Evolutionary conservation across 2,888 invertebrate genomes (phyloP).

Genomic region (Allophyes oxyacanthae): DNA sequence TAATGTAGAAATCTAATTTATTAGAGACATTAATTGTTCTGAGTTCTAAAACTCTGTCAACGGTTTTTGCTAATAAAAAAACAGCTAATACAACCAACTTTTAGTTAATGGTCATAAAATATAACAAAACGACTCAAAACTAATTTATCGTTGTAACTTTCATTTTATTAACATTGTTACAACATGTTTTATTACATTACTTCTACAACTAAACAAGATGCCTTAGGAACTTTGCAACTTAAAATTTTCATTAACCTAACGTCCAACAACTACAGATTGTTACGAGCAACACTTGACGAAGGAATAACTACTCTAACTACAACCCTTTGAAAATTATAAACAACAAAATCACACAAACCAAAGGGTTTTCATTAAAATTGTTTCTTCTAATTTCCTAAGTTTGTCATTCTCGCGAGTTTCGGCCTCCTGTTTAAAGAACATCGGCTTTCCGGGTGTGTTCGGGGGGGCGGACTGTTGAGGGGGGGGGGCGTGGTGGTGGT

Average conservation of each 20-base stretch:
- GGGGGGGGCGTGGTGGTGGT: constrained; percentile 47
- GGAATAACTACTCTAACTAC: constrained; percentile 42
- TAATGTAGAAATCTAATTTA: not conserved
- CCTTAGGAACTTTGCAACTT: constrained; percentile 33
- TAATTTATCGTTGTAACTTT: constrained; percentile 22
- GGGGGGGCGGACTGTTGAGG: constrained; percentile 25
- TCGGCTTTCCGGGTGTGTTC: constrained; percentile 47
- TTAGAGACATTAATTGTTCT: constrained; percentile 3
- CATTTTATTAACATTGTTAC: constrained; percentile 39
- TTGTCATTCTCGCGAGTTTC: constrained; percentile 59
- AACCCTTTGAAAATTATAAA: constrained; percentile 39
- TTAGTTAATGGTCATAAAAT: constrained; percentile 17
- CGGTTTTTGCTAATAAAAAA: not conserved
- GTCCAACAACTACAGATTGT: constrained; percentile 31
- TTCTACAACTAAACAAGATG: constrained; percentile 34
- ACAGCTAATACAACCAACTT: constrained; percentile 23
- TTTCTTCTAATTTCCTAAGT: constrained; percentile 61
- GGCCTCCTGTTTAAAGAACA: constrained; percentile 48
- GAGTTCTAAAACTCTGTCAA: constrained; percentile 2
- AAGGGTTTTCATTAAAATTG: constrained; percentile 53
- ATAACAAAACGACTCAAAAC: constrained; percentile 21
- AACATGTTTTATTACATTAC: constrained; percentile 46
- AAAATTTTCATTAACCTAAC: constrained; percentile 37
- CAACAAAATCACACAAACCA: constrained; percentile 46
- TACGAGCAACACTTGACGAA: constrained; percentile 29